Conservation (phyloP, 1,140 invertebrate genomes). For the Cryptotermes secundus region DNA sequence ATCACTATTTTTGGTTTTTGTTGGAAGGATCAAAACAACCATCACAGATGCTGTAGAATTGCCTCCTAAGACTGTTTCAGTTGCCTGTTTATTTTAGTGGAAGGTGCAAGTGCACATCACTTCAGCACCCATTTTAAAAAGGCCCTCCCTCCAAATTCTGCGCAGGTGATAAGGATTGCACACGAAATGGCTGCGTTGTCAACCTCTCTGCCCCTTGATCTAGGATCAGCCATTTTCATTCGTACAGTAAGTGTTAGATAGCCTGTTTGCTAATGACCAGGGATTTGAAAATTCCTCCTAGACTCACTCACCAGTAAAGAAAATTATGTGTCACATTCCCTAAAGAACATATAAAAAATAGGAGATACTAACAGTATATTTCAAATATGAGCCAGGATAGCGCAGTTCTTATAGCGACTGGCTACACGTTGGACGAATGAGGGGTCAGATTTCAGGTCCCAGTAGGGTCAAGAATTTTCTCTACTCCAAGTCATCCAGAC, state of each 20-base stretch:
- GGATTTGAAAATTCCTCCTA: background rate
- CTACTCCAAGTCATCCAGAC: too few relatives aligned
- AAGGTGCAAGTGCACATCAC: slow-evolving; percentile 33
- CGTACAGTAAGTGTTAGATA: slow-evolving; percentile 41
- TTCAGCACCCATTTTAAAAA: slow-evolving; percentile 34
- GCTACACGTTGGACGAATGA: too few relatives aligned
- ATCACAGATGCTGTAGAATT: background rate
- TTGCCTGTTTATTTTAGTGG: slow-evolving; percentile 36
- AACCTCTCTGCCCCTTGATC: slow-evolving; percentile 60
- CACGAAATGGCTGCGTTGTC: slow-evolving; percentile 64
- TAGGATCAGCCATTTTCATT: slow-evolving; percentile 62
- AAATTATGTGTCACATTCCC: too few relatives aligned
- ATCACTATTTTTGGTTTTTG: background rate
- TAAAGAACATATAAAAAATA: too few relatives aligned
- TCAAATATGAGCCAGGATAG: too few relatives aligned
- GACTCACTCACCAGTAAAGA: too few relatives aligned
- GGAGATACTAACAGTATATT: too few relatives aligned
- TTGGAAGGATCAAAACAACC: background rate
- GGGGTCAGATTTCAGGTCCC: too few relatives aligned
- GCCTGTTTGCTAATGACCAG: background rate
- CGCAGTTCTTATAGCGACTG: too few relatives aligned
- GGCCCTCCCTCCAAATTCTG: slow-evolving; percentile 39
- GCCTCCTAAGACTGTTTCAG: slow-evolving; percentile 27
- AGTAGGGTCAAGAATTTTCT: too few relatives aligned
- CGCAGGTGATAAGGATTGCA: slow-evolving; percentile 58